Conservation (phyloP, 2,797 vertebrate species). For the Loriculus beryllinus region DNA sequence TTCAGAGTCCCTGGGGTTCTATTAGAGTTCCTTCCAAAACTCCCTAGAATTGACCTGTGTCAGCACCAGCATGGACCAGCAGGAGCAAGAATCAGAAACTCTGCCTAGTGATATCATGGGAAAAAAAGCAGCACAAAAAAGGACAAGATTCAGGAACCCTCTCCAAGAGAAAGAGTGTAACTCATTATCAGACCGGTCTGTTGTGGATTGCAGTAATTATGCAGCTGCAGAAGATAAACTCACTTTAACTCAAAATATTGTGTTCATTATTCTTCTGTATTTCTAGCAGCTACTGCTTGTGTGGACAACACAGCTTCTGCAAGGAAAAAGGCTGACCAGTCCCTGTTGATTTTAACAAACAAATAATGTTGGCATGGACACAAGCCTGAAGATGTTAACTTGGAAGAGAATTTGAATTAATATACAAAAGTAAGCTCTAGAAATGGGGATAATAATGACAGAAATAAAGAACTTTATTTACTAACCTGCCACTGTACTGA, state of each 20-base stretch:
- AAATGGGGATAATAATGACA: constrained; percentile 19
- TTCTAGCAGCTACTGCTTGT: constrained; percentile 29
- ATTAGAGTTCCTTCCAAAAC: constrained; percentile 3
- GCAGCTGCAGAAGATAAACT: constrained; percentile 66
- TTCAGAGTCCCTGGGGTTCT: neutral
- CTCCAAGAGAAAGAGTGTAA: constrained; percentile 61
- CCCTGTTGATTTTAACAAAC: constrained; percentile 30
- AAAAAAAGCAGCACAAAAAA: constrained; percentile 71
- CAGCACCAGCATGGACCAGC: constrained; percentile 1
- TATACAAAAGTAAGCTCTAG: constrained; percentile 46
- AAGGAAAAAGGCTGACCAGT: constrained; percentile 17
- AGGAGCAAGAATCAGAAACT: constrained; percentile 41
- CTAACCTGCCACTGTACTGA: constrained; percentile 25
- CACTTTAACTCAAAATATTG: constrained; percentile 54
- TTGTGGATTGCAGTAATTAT: constrained; percentile 65
- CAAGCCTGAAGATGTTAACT: constrained; percentile 46
- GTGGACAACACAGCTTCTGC: neutral
- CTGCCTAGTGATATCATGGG: constrained; percentile 52
- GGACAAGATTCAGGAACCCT: constrained; percentile 34
- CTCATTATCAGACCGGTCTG: constrained; percentile 53
- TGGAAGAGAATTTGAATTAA: constrained; percentile 52
- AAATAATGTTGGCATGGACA: constrained; percentile 47
- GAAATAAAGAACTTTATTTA: constrained; percentile 59
- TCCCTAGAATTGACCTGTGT: constrained; percentile 11
- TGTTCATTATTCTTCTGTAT: constrained; percentile 41